Evolutionary conservation across 2,797 vertebrate species (phyloP), one percentile per base, ranked within the genome.

Genomic region (Cryptoprocta ferox): DNA sequence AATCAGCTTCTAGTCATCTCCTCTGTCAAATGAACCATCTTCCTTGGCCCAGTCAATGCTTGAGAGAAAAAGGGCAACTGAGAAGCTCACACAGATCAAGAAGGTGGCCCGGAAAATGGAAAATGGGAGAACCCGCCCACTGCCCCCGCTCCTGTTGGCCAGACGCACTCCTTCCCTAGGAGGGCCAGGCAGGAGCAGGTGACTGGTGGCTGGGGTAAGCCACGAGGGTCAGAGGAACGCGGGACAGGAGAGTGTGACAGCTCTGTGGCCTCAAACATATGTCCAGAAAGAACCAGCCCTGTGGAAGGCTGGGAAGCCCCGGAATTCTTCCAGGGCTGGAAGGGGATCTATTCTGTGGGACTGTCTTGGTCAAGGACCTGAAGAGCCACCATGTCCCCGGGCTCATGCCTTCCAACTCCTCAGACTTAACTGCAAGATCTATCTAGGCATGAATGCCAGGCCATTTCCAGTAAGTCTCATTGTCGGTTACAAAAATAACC

Each of bases 401-500:
- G 50, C 56, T 32, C 7, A 1, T 3, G 53, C 9, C 4, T 13
- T 35, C 81, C 32, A 4, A 1, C 35, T 14, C 35, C 89, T 84
- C 28, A 1, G 9, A 28, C 45, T 56, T 76, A 70, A 65, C 63
- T 13, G 30, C 66, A 61, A 73, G 61, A 42, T 5, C 5, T 78
- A 26, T 85, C 63, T 56, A 16, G 0, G 2, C 56, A 13, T 0
- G 42, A 45, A 45, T 7, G 75, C 95, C 68, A 86, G 71, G 79
- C 45, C 83, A 6, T 14, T 93, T 93, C 96, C 87, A 91, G 79
- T 45, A 78, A 93, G 73, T 39, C 61, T 85, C 78, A 28, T 28
- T 37, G 61, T 91, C 73, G n/a, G 73, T 63, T 78, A 83, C 63
- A 82, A 95, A 96, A 86, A 95, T 89, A 95, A 61, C 87, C 39